A percentile compares a stretch with the other conserved stretches of the same genome.
Evolutionary conservation across 2,888 invertebrate species (phyloP).

Genomic region (Caenorhabditis drosophilae): DNA sequence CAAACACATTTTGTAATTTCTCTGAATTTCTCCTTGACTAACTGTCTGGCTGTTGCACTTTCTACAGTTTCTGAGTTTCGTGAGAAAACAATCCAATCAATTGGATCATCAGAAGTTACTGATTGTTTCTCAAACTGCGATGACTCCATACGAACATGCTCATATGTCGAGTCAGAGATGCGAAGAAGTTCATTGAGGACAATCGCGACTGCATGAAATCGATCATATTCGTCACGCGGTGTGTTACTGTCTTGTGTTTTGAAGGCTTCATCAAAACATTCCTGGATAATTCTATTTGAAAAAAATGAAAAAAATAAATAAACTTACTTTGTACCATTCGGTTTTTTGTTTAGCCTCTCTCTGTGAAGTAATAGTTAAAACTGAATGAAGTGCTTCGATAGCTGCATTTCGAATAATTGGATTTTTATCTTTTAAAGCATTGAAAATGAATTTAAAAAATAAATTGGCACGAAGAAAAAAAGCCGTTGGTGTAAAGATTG

Average conservation of each 20-base stretch:
- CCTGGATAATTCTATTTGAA: too few species aligned
- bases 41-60: slow-evolving; percentile 83
- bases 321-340: slow-evolving; percentile 79
- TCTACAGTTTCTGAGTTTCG: slow-evolving; percentile 77
- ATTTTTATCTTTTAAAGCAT: slow-evolving; percentile 64
- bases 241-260: slow-evolving; percentile 62
- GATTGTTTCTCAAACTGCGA: slow-evolving; percentile 14
- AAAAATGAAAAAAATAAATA: too few species aligned
- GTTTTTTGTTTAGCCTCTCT: slow-evolving; percentile 91
- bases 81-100: slow-evolving; percentile 54
- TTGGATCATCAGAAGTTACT: slow-evolving; percentile 40
- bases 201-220: slow-evolving; percentile 35
- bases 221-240: slow-evolving; percentile 13
- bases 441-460: slow-evolving; percentile 71
- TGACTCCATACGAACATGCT: slow-evolving; percentile 50
- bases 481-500: slow-evolving; percentile 92
- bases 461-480: slow-evolving; percentile 77
- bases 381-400: slow-evolving; percentile 90
- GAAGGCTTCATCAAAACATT: slow-evolving; percentile 88
- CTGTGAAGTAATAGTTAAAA: slow-evolving; percentile 90
- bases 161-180: slow-evolving; percentile 59
- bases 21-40: slow-evolving; percentile 84
- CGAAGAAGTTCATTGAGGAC: slow-evolving; percentile 86
- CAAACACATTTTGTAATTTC: slow-evolving; percentile 68
- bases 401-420: slow-evolving; percentile 89